These are phyloP conservation scores for Glaucidium brasilianum DNA, from an alignment of 2,113 vertebrate species.

Conservation along the genomic window DNA sequence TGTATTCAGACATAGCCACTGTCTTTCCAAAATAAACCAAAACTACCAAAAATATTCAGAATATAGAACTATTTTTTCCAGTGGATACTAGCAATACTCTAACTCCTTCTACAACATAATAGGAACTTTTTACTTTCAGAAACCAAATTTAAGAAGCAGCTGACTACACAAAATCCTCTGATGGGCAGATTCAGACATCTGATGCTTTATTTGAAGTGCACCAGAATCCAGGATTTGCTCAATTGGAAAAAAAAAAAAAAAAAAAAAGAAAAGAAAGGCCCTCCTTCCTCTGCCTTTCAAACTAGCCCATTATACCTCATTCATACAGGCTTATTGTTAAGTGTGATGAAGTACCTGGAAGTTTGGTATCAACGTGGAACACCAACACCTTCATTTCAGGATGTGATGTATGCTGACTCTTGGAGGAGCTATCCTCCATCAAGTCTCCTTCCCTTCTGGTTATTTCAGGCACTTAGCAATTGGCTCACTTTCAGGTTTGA, in stretches of 20 bases:
- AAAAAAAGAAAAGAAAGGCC: too few species aligned
- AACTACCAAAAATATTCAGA: background rate
- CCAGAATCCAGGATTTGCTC: background rate
- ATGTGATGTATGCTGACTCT: accelerated
- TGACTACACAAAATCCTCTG: background rate
- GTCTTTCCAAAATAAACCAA: background rate
- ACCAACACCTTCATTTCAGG: background rate
- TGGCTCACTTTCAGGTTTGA: background rate
- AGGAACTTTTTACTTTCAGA: background rate
- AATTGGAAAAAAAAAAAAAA: too few species aligned
- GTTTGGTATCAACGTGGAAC: accelerated
- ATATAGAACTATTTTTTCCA: background rate
- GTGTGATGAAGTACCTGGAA: background rate
- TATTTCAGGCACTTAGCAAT: background rate
- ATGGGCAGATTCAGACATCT: background rate
- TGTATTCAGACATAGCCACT: background rate
- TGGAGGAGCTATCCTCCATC: background rate
- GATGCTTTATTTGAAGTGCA: background rate
- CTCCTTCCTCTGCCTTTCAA: background rate
- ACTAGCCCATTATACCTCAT: background rate
- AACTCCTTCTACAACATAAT: background rate
- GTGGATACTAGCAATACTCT: background rate
- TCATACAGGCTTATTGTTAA: accelerated
- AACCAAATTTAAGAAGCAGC: background rate
- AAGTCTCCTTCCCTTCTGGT: background rate